Conservation (phyloP, 1,140 invertebrate genomes). For the Aphidius ervi region DNA sequence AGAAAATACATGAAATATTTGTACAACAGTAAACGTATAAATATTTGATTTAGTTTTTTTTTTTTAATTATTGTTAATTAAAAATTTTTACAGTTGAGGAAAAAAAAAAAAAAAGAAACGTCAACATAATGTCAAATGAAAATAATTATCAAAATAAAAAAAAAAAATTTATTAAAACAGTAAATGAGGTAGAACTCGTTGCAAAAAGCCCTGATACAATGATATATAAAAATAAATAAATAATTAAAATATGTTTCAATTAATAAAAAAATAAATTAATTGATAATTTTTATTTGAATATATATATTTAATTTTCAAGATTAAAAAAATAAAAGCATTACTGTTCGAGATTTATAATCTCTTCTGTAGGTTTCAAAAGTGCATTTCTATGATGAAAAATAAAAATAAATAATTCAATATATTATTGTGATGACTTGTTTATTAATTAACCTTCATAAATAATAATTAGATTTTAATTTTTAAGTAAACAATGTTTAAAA, state of each 20-base stretch:
- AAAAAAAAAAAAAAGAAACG: constrained; percentile 8
- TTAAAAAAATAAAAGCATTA: constrained; percentile 22
- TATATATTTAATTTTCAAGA: background rate
- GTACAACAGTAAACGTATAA: too few relatives aligned
- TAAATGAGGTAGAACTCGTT: constrained; percentile 27
- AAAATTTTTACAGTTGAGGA: background rate
- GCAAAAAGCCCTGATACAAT: constrained; percentile 2
- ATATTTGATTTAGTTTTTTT: background rate
- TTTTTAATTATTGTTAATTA: too few relatives aligned
- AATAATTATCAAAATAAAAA: background rate
- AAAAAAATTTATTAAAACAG: constrained; percentile 13
- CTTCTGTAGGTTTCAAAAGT: constrained; percentile 84
- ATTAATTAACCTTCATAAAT: too few relatives aligned
- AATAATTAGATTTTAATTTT: too few relatives aligned
- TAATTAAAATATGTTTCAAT: constrained; percentile 28
- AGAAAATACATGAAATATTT: too few relatives aligned
- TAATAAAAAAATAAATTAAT: constrained; percentile 15
- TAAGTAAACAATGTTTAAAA: too few relatives aligned
- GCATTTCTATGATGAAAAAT: constrained; percentile 74
- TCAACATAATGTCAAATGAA: background rate
- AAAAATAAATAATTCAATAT: constrained; percentile 43
- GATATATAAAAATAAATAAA: constrained; percentile 27
- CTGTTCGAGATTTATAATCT: constrained; percentile 54
- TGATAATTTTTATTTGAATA: constrained; percentile 14
- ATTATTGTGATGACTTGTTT: background rate